phyloP scores from a whole-genome alignment of 2,888 invertebrate species.

The Agonopterix arenella region DNA sequence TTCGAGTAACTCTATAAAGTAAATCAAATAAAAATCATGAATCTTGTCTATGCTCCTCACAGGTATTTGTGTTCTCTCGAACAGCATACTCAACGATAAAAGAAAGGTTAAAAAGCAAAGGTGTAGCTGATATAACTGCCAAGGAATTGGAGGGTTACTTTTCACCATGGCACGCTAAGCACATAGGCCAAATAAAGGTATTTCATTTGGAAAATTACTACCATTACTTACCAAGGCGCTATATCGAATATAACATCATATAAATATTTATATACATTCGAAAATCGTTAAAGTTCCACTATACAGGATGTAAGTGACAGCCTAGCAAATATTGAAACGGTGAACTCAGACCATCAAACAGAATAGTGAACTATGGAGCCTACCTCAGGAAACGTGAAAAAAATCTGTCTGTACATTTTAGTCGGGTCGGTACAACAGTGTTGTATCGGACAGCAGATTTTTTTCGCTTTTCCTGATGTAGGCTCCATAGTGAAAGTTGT shows the following conservation, averaged over 20 bases:
- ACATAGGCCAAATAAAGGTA: conserved; percentile 85
- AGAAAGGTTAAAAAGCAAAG: conserved; percentile 86
- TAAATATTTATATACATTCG: not conserved
- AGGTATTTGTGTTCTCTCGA: conserved; percentile 93
- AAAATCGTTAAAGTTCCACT: too few species aligned
- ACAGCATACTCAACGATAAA: conserved; percentile 89
- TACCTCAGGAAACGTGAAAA: too few species aligned
- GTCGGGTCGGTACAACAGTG: too few species aligned
- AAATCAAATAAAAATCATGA: conserved; percentile 23
- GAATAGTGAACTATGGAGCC: too few species aligned
- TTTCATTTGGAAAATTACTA: not conserved
- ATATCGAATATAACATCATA: not conserved
- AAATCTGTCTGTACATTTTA: too few species aligned
- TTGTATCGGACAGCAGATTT: too few species aligned
- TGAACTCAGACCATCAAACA: too few species aligned
- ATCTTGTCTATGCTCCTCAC: conserved; percentile 66
- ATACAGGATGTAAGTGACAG: too few species aligned
- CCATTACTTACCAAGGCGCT: not conserved
- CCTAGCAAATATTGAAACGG: too few species aligned
- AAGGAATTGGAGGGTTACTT: conserved; percentile 88
- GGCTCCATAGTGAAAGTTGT: too few species aligned
- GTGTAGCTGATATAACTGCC: conserved; percentile 84
- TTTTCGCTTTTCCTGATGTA: too few species aligned
- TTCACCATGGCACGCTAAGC: conserved; percentile 91
- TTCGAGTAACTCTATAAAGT: too few species aligned